Percentiles rank a stretch among this genome's conserved stretches.
phyloP scores from a whole-genome alignment of 2,797 vertebrate species.

The Anguilla anguilla region DNA sequence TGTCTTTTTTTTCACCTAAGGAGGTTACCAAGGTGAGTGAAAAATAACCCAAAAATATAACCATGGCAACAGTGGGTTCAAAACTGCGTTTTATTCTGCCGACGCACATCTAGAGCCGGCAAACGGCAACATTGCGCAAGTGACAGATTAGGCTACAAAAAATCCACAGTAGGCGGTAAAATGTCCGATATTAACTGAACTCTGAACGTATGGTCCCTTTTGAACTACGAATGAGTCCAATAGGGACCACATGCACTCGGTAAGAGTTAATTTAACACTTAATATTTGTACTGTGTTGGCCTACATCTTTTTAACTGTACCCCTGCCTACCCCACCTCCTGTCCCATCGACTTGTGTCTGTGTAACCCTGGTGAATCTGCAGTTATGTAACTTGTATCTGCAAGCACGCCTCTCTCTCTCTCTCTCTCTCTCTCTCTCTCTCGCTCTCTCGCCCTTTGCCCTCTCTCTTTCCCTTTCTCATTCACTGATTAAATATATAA shows the following conservation, averaged over 20 bases:
- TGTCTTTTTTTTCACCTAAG: slow-evolving; percentile 14
- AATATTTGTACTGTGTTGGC: background rate
- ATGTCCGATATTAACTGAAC: background rate
- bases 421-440: background rate
- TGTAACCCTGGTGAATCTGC: slow-evolving; percentile 18
- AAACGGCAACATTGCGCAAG: background rate
- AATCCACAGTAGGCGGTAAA: background rate
- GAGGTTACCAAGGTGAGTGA: slow-evolving; percentile 37
- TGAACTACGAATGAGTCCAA: background rate
- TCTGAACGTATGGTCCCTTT: background rate
- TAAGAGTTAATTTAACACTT: background rate
- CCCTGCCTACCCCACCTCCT: background rate
- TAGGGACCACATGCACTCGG: background rate
- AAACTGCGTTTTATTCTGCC: background rate
- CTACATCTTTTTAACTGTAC: background rate
- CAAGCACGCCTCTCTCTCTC: background rate
- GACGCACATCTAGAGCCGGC: background rate
- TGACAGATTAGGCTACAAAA: background rate
- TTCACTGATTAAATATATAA: background rate
- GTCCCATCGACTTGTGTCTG: background rate
- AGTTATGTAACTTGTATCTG: slow-evolving; percentile 45
- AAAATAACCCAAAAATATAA: background rate
- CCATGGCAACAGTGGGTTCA: background rate
- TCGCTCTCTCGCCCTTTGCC: background rate
- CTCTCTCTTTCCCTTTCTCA: background rate